Evolutionary conservation across 30 jellyfish, hydroid and myxozoan species (phyloP).

Genomic region (Pelagia noctiluca): DNA sequence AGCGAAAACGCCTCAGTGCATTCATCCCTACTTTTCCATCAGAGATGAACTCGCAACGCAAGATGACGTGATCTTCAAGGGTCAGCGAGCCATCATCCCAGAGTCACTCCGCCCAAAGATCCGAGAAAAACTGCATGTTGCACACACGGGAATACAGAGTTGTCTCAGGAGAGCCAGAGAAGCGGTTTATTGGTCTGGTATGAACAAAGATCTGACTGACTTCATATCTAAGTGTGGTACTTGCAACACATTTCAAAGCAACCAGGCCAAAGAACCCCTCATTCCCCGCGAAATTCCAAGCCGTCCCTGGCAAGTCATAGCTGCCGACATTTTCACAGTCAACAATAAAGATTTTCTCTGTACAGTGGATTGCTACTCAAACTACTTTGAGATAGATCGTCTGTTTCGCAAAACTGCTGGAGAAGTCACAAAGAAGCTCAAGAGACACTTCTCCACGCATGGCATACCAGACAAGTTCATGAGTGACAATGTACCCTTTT

Average conservation of each 20-base stretch:
- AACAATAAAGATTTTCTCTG: background rate
- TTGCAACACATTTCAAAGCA: background rate
- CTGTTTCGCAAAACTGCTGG: too few species aligned
- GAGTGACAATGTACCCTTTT: slow-evolving; percentile 27
- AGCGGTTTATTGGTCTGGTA: too few species aligned
- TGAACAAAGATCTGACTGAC: too few species aligned
- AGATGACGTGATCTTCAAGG: background rate
- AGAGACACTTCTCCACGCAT: slow-evolving; percentile 44
- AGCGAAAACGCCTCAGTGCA: background rate
- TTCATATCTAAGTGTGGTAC: too few species aligned
- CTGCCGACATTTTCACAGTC: too few species aligned
- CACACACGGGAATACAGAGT: background rate
- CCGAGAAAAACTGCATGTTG: background rate
- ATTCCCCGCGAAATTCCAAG: background rate
- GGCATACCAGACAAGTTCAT: slow-evolving; percentile 56
- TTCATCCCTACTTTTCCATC: background rate
- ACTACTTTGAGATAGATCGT: too few species aligned
- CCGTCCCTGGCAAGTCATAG: background rate
- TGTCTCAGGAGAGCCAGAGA: too few species aligned
- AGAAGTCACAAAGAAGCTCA: slow-evolving; percentile 23
- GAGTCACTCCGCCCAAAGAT: background rate
- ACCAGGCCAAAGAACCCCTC: background rate
- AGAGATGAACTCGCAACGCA: background rate
- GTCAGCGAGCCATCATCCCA: background rate
- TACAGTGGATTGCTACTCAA: too few species aligned